A percentile compares a stretch with the other conserved stretches of the same genome.
These are phyloP conservation scores for Apodemus sylvaticus DNA, from an alignment of 2,113 vertebrate species.

Conservation along the genomic window DNA sequence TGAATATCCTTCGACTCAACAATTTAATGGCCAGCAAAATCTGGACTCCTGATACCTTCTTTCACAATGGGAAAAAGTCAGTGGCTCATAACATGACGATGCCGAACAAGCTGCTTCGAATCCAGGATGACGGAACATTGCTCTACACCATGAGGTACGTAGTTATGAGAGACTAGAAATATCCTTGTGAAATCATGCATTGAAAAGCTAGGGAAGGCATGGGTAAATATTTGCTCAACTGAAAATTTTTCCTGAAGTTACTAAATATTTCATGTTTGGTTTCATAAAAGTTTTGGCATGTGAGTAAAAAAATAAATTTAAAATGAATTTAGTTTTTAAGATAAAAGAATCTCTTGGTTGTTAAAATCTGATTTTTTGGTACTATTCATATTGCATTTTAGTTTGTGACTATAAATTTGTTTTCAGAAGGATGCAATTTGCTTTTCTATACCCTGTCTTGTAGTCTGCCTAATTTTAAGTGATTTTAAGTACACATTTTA, in stretches of 20 bases:
- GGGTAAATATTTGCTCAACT: not conserved
- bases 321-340: constrained; percentile 20
- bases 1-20: constrained; percentile 97
- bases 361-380: not conserved
- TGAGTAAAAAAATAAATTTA: not conserved
- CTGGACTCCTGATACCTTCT: constrained; percentile 99
- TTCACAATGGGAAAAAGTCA: constrained; percentile 99
- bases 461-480: not conserved
- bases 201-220: not conserved
- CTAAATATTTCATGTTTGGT: not conserved
- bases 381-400: not conserved
- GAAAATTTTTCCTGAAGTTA: not conserved
- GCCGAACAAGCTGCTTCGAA: constrained; percentile 98
- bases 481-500: not conserved
- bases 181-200: not conserved
- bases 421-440: not conserved
- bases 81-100: constrained; percentile 99
- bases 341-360: not conserved
- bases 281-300: not conserved
- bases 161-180: not conserved
- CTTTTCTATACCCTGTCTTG: not conserved
- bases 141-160: constrained; percentile 97
- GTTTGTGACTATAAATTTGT: constrained; percentile 9
- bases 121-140: constrained; percentile 96
- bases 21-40: constrained; percentile 99